Percentiles rank a stretch among this genome's conserved stretches.
Conservation (phyloP, 2,888 invertebrate genomes). For the Archips crataeganus region DNA sequence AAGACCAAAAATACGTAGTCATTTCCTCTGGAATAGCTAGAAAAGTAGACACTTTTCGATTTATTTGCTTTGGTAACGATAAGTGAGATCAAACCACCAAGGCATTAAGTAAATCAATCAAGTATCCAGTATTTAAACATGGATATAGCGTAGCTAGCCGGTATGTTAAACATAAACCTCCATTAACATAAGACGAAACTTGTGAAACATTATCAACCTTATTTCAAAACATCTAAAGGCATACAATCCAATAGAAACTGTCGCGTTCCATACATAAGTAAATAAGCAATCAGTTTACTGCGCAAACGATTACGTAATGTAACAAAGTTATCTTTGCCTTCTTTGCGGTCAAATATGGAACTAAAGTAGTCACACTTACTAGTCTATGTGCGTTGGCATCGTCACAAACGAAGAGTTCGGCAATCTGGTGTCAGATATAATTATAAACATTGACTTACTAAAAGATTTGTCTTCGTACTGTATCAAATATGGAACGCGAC, state of each 20-base stretch:
- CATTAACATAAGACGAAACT: neutral
- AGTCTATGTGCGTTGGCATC: neutral
- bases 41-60: neutral
- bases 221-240: neutral
- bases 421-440: slow-evolving; percentile 8
- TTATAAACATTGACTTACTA: slow-evolving; percentile 23
- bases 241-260: slow-evolving; percentile 3
- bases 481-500: slow-evolving; percentile 57
- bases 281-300: slow-evolving; percentile 35
- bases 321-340: slow-evolving; percentile 30
- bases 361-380: neutral
- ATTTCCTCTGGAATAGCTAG: too few relatives aligned
- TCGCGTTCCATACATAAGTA: slow-evolving; percentile 29
- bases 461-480: slow-evolving; percentile 31
- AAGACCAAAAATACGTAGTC: too few relatives aligned
- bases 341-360: slow-evolving; percentile 16
- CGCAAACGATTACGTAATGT: slow-evolving; percentile 36
- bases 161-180: slow-evolving; percentile 36
- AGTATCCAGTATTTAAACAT: slow-evolving; percentile 22
- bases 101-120: slow-evolving; percentile 9
- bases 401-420: neutral
- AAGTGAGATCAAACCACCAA: slow-evolving; percentile 5
- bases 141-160: slow-evolving; percentile 30
- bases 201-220: slow-evolving; percentile 20
- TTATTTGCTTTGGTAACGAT: too few relatives aligned